Evolutionary conservation across 2,113 vertebrate genomes (phyloP), one percentile per base, ranked within the genome.

Genomic region (Grammomys dolichurus): DNA sequence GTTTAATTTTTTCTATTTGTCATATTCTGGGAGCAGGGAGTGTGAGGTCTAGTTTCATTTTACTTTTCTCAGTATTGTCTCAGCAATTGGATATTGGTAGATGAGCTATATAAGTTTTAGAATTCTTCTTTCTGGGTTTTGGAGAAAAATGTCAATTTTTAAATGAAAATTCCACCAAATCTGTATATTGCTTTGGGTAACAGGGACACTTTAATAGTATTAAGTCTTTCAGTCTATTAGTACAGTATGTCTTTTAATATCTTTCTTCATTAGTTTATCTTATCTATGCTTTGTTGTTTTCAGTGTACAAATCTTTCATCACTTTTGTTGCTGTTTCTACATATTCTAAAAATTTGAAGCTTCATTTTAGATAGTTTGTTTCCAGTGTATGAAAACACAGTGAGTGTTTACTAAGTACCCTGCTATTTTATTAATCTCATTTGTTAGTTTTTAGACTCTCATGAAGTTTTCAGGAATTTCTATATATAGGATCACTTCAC

Each of bases 241-340:
- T 33, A 80, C 6, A 56, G 31, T 36, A 91, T 87, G n/a, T 65
- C 12, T 84, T 96, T 72, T 19, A 60, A 72, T 87, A 46, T 77
- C 33, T 81, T 46, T 90, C 13, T 81, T 95, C 16, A 87, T 76
- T 76, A 76, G 60, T 70, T 88, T 88, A 36, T 88, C 84, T 69
- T 10, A 67, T 65, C 4, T 88, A 4, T 24, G 7, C 43, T 91
- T 93, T 84, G 7, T 58, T 75, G 22, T 72, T 88, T 90, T 88
- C 80, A 67, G 12, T 91, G 31, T 77, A 56, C 3, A 70, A 51
- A 13, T 65, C n/a, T 76, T 75, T 90, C 28, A 60, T 12, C 13
- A 86, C 56, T 58, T 90, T 90, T 65, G 5, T 78, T 65, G 56
- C 86, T 81, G 69, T 80, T 73, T 14, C 26, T 80, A 56, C 20